These are phyloP conservation scores for Dascillus cervinus DNA, from an alignment of 2,888 invertebrate genomes.

Conservation along the genomic window DNA sequence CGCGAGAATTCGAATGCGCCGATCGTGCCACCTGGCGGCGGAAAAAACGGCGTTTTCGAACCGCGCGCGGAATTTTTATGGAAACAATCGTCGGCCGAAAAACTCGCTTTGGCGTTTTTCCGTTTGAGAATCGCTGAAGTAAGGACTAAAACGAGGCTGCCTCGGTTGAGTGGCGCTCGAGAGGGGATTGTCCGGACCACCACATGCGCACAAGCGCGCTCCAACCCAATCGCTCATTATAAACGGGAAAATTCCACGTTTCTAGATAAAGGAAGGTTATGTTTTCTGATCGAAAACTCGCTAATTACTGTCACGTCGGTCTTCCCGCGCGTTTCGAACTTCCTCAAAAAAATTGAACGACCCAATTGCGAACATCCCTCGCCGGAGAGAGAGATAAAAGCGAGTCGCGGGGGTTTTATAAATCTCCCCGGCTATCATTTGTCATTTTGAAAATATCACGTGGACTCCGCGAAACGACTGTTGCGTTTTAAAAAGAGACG, in stretches of 20 bases:
- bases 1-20: too few species aligned
- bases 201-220: constrained; percentile 13
- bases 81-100: too few species aligned
- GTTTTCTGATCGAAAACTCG: constrained; percentile 5
- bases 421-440: constrained; percentile 23
- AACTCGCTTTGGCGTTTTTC: too few species aligned
- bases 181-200: constrained; percentile 14
- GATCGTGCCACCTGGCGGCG: too few species aligned
- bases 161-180: constrained; percentile 19
- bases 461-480: constrained; percentile 14
- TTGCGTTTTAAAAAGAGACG: constrained; percentile 15
- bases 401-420: constrained; percentile 22
- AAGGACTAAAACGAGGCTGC: too few species aligned
- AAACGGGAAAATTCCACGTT: not conserved
- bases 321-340: too few species aligned
- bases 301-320: constrained; percentile 2
- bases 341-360: too few species aligned
- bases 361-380: too few species aligned
- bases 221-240: not conserved
- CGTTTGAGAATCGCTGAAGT: too few species aligned
- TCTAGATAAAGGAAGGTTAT: constrained; percentile 6
- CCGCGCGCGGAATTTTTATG: too few species aligned
- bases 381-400: too few species aligned
- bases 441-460: constrained; percentile 24
- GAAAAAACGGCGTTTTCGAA: too few species aligned